Conservation (phyloP, 1,140 invertebrate species). For the Colletes latitarsis region DNA sequence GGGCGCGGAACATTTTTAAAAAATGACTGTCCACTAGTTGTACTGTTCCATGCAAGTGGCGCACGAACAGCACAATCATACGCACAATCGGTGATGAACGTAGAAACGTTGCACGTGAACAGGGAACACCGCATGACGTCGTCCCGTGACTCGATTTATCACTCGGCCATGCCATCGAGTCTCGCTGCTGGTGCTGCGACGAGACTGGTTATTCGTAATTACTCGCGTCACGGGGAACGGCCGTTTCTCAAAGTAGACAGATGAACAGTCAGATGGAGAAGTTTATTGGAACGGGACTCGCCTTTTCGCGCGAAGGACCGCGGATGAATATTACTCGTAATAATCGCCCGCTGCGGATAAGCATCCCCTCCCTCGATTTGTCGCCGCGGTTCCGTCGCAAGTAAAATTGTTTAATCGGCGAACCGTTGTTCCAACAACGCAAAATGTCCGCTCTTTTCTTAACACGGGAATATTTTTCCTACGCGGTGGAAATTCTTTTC, state of each 20-base stretch:
- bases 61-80: neutral
- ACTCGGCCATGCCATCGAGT: slow-evolving; percentile 45
- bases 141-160: slow-evolving; percentile 61
- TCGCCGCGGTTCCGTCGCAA: too few species aligned
- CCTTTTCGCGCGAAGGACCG: neutral
- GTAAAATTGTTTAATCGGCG: too few species aligned
- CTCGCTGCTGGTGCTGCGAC: slow-evolving; percentile 45
- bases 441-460: too few species aligned
- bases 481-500: too few species aligned
- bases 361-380: neutral
- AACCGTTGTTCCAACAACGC: too few species aligned
- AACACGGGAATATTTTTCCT: too few species aligned
- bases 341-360: neutral
- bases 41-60: slow-evolving; percentile 6
- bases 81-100: slow-evolving; percentile 30
- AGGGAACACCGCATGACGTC: slow-evolving; percentile 47
- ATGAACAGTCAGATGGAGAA: slow-evolving; percentile 41
- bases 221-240: slow-evolving; percentile 53
- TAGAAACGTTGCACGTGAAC: slow-evolving; percentile 6
- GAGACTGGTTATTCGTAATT: slow-evolving; percentile 68
- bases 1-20: slow-evolving; percentile 1
- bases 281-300: slow-evolving; percentile 56
- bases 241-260: slow-evolving; percentile 63
- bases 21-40: neutral
- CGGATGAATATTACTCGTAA: slow-evolving; percentile 3